Conservation (phyloP, 2,797 vertebrate genomes). For the Nyctalus aviator region DNA sequence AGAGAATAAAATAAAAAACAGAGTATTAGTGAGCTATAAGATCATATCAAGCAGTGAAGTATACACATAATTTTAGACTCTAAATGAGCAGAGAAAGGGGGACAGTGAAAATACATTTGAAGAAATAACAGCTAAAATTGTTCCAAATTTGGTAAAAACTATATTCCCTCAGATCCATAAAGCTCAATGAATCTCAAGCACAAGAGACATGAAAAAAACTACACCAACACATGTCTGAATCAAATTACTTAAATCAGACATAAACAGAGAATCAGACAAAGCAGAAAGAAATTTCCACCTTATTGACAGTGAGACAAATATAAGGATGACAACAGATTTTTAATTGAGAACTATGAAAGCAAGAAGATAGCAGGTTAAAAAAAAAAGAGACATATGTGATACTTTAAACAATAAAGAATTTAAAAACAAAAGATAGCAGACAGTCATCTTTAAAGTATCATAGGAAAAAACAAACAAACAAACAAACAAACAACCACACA, state of each 20-base stretch:
- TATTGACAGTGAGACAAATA: background rate
- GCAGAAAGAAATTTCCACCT: background rate
- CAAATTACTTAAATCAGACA: background rate
- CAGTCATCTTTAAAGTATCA: background rate
- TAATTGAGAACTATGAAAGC: background rate
- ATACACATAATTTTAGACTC: background rate
- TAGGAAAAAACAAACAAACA: background rate
- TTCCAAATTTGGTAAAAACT: constrained; percentile 31
- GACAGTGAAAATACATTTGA: background rate
- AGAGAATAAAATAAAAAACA: background rate
- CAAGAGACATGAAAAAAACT: background rate
- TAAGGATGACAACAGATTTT: background rate
- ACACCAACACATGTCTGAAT: background rate
- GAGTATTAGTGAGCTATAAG: background rate
- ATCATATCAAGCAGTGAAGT: background rate
- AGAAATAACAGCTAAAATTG: constrained; percentile 8
- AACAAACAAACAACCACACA: background rate
- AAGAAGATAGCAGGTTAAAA: background rate
- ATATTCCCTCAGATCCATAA: background rate
- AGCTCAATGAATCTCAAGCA: background rate
- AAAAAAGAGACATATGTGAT: no score
- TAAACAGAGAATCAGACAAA: background rate
- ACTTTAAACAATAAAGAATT: no score
- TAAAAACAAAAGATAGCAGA: background rate
- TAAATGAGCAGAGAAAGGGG: background rate